A percentile compares a stretch with the other conserved stretches of the same genome.
Evolutionary conservation across 2,888 invertebrate species (phyloP).

Genomic region (Limnephilus auricula): DNA sequence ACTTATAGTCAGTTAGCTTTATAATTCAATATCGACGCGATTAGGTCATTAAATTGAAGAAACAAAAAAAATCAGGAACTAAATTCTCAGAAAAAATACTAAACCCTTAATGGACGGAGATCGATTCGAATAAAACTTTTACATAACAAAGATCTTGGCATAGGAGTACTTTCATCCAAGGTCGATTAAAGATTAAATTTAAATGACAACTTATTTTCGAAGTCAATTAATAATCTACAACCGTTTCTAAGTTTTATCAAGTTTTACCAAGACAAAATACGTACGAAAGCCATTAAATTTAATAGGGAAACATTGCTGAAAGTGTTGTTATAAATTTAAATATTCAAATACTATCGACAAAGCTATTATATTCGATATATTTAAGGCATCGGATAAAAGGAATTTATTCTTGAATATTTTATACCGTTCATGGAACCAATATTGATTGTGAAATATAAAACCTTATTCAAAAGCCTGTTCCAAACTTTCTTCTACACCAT

Average conservation of each 20-base stretch:
- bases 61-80: background rate
- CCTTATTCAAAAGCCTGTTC: background rate
- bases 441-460: background rate
- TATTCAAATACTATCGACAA: background rate
- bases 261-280: background rate
- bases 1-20: no score
- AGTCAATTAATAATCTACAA: background rate
- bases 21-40: no score
- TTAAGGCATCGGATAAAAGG: background rate
- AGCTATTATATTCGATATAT: background rate
- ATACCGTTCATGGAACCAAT: background rate
- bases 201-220: background rate
- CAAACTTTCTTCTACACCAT: background rate
- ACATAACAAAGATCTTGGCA: background rate
- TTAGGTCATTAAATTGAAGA: background rate
- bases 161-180: background rate
- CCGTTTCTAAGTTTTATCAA: background rate
- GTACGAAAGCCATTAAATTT: background rate
- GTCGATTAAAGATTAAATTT: background rate
- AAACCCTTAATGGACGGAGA: background rate
- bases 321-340: background rate
- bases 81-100: background rate
- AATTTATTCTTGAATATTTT: background rate
- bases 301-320: background rate
- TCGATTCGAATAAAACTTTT: background rate